Percentiles rank a stretch among this genome's conserved stretches.
phyloP scores from a whole-genome alignment of 2,888 invertebrate genomes.

The Conchocele bisecta region DNA sequence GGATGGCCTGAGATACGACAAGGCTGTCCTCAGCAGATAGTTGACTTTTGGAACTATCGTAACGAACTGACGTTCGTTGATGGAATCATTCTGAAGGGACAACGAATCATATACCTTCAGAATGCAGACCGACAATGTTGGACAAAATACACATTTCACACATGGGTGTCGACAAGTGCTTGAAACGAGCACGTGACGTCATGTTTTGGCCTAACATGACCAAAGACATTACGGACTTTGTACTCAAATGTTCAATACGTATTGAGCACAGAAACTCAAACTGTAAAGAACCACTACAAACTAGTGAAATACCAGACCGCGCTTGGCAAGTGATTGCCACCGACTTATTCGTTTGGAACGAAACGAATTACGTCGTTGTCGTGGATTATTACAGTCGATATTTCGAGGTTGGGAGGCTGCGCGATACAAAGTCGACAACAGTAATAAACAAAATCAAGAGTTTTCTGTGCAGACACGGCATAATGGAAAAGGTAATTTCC shows the following conservation, averaged over 20 bases:
- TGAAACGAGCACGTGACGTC: conserved; percentile 18
- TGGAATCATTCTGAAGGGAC: conserved; percentile 47
- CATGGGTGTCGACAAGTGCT: conserved; percentile 36
- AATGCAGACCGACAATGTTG: conserved; percentile 18
- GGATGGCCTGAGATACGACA: conserved; percentile 45
- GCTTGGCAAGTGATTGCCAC: conserved; percentile 45
- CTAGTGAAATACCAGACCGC: conserved; percentile 19
- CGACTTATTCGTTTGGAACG: conserved; percentile 39
- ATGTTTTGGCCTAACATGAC: conserved; percentile 37
- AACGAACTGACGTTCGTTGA: conserved; percentile 37
- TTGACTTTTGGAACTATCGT: conserved; percentile 32
- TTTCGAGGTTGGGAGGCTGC: conserved; percentile 32
- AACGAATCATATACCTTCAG: conserved; percentile 21
- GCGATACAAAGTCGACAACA: neutral
- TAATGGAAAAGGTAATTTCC: conserved; percentile 1
- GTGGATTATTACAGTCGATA: conserved; percentile 53
- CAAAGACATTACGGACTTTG: conserved; percentile 22
- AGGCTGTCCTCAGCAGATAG: conserved; percentile 16
- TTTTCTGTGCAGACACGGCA: neutral
- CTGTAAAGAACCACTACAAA: conserved; percentile 30
- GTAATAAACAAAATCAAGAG: neutral
- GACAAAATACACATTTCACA: conserved; percentile 35
- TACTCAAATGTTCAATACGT: conserved; percentile 18
- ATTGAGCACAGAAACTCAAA: conserved; percentile 23
- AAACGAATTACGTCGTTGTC: conserved; percentile 35